Evolutionary conservation across 2,888 invertebrate species (phyloP).

Genomic region (Horisme vitalbata): DNA sequence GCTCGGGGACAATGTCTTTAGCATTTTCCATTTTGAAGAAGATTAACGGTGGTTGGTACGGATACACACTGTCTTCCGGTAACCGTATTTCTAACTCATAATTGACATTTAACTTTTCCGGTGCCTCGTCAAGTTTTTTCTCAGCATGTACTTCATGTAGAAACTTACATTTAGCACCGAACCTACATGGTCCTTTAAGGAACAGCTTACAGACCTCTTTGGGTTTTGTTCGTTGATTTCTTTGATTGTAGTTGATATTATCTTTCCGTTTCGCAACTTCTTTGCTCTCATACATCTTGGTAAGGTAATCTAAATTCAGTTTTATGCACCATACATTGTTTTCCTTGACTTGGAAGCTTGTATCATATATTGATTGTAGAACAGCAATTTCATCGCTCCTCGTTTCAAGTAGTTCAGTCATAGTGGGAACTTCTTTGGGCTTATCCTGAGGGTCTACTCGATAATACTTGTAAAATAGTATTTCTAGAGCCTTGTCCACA

Average conservation of each 20-base stretch:
- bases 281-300: conserved; percentile 80
- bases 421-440: conserved; percentile 67
- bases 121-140: conserved; percentile 44
- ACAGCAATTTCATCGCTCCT: conserved; percentile 88
- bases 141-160: conserved; percentile 83
- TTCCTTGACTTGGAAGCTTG: conserved; percentile 86
- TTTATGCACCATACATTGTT: conserved; percentile 88
- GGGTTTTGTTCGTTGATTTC: conserved; percentile 69
- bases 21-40: conserved; percentile 86
- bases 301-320: conserved; percentile 86
- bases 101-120: conserved; percentile 64
- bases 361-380: conserved; percentile 90
- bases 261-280: conserved; percentile 68
- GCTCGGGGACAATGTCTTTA: conserved; percentile 82
- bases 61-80: conserved; percentile 87
- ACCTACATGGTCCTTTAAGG: conserved; percentile 86
- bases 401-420: conserved; percentile 84
- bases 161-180: conserved; percentile 89
- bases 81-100: conserved; percentile 90
- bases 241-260: conserved; percentile 60
- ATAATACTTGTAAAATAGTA: conserved; percentile 89
- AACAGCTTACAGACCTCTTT: conserved; percentile 85
- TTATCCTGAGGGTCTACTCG: conserved; percentile 64
- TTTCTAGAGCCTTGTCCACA: conserved; percentile 87
- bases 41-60: conserved; percentile 88